These are phyloP conservation scores for Zoanthus gigantus DNA, from an alignment of 92 coral and sea anemone genomes.

Conservation along the genomic window DNA sequence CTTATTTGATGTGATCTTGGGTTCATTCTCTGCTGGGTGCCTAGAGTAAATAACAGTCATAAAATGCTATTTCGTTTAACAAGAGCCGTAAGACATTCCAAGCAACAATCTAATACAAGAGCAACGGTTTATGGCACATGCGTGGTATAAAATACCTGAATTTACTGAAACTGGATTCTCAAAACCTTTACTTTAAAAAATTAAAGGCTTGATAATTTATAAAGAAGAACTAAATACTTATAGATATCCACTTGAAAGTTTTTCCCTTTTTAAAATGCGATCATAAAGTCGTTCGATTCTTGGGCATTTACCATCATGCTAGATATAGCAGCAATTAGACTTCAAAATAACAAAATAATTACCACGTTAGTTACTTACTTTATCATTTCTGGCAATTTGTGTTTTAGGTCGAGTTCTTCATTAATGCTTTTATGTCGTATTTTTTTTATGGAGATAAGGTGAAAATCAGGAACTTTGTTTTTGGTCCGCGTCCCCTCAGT, in stretches of 20 bases:
- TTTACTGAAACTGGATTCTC: too few relatives aligned
- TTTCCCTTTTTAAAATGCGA: too few relatives aligned
- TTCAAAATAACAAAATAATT: too few relatives aligned
- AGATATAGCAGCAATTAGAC: too few relatives aligned
- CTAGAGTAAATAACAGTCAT: background rate
- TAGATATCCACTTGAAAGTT: too few relatives aligned
- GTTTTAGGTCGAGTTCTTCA: background rate
- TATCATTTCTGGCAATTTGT: background rate
- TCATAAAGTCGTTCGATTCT: too few relatives aligned
- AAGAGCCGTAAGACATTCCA: background rate
- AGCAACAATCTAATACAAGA: background rate
- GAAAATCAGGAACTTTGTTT: background rate
- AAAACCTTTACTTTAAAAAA: too few relatives aligned
- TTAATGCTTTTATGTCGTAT: background rate
- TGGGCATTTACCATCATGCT: too few relatives aligned
- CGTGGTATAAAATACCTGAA: too few relatives aligned
- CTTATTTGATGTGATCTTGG: background rate
- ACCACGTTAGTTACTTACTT: background rate
- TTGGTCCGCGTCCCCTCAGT: background rate
- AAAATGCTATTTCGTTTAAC: background rate
- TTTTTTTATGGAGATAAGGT: background rate
- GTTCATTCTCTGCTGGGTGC: background rate
- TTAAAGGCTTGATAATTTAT: too few relatives aligned
- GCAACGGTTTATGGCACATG: too few relatives aligned
- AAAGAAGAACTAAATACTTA: too few relatives aligned